Evolutionary conservation across 2,888 invertebrate genomes (phyloP).

Genomic region (Leistus spinibarbis): DNA sequence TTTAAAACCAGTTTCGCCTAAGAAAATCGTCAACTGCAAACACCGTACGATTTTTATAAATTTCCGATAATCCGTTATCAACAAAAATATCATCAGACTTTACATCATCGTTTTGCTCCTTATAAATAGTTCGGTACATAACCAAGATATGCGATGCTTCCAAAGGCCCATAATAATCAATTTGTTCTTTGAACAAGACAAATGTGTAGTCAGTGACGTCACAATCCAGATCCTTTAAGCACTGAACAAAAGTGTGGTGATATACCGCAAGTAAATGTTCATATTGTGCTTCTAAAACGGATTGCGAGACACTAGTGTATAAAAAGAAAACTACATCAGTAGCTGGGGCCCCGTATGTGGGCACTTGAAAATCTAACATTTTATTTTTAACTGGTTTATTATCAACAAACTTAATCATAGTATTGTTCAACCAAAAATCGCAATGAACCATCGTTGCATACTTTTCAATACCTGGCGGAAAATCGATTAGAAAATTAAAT

Average conservation of each 20-base stretch:
- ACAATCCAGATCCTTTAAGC: conserved; percentile 49
- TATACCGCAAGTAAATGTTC: conserved; percentile 59
- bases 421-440: conserved; percentile 66
- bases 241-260: conserved; percentile 56
- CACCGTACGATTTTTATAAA: conserved; percentile 43
- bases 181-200: conserved; percentile 53
- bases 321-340: conserved; percentile 63
- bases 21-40: conserved; percentile 43
- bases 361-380: conserved; percentile 64
- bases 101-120: conserved; percentile 52
- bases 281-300: conserved; percentile 53
- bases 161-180: conserved; percentile 51
- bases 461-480: conserved; percentile 52
- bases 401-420: conserved; percentile 58
- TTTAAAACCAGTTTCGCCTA: conserved; percentile 44
- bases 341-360: conserved; percentile 58
- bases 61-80: conserved; percentile 33
- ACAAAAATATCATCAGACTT: conserved; percentile 44
- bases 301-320: conserved; percentile 57
- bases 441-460: conserved; percentile 62
- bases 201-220: conserved; percentile 52
- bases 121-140: conserved; percentile 56
- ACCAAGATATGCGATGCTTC: conserved; percentile 55
- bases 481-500: conserved; percentile 39
- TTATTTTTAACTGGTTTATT: conserved; percentile 50